Conservation (phyloP, 1,140 invertebrate genomes). For the Ips nitidus region DNA sequence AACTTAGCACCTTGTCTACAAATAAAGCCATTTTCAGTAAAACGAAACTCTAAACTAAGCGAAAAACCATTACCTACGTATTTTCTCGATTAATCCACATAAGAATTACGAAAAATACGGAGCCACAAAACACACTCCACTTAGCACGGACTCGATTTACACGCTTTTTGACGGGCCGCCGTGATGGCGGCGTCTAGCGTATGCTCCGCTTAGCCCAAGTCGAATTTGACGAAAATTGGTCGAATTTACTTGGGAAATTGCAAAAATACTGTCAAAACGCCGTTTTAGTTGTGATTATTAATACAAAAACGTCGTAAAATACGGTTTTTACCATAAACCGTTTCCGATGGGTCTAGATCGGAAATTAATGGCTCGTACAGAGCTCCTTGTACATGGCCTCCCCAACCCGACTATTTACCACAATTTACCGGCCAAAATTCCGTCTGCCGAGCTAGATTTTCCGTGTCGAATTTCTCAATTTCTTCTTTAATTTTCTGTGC, state of each 20-base stretch:
- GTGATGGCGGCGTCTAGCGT: conserved; percentile 49
- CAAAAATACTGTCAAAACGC: conserved; percentile 38
- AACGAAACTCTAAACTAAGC: conserved; percentile 30
- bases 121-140: conserved; percentile 53
- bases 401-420: conserved; percentile 3
- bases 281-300: conserved; percentile 25
- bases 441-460: conserved; percentile 24
- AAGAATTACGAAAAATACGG: conserved; percentile 51
- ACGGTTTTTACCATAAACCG: not conserved
- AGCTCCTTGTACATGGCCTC: conserved; percentile 31
- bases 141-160: conserved; percentile 50
- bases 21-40: conserved; percentile 33
- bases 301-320: conserved; percentile 4
- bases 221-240: not conserved
- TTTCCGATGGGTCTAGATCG: conserved; percentile 13
- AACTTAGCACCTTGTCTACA: conserved; percentile 23
- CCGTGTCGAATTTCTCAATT: conserved; percentile 8
- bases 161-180: conserved; percentile 50
- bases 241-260: conserved; percentile 11
- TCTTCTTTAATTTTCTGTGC: conserved; percentile 17
- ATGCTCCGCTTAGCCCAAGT: conserved; percentile 15
- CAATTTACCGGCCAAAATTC: conserved; percentile 14
- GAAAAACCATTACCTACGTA: conserved; percentile 49
- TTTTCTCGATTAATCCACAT: conserved; percentile 49
- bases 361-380: conserved; percentile 26